Conservation (phyloP, 2,888 invertebrate genomes). For the Drosophila affinis region DNA sequence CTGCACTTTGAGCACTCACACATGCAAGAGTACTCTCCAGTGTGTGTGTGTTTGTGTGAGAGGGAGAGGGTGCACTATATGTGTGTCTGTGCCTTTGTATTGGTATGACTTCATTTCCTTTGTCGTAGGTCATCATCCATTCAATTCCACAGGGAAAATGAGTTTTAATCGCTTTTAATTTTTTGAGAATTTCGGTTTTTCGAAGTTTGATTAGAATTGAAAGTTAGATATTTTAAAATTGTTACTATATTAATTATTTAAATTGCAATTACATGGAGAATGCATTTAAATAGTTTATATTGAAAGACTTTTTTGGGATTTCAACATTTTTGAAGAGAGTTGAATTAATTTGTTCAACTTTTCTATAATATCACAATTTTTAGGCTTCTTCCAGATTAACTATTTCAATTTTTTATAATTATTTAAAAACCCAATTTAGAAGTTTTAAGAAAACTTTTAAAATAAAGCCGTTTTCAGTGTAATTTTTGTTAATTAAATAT, state of each 20-base stretch:
- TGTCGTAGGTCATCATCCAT: constrained; percentile 82
- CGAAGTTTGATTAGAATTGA: background rate
- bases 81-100: constrained; percentile 40
- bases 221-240: background rate
- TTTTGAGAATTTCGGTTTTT: constrained; percentile 14
- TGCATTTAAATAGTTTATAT: background rate
- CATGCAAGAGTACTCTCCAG: constrained; percentile 49
- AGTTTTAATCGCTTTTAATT: constrained; percentile 54
- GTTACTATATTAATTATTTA: background rate
- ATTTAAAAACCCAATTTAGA: no score
- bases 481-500: background rate
- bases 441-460: no score
- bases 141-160: constrained; percentile 63
- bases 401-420: background rate
- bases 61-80: background rate
- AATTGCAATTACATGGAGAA: background rate
- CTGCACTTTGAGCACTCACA: constrained; percentile 55
- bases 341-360: background rate
- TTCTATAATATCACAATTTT: background rate
- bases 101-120: constrained; percentile 83
- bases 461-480: background rate
- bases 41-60: constrained; percentile 9
- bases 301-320: background rate
- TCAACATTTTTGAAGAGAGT: background rate
- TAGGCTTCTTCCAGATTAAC: background rate